Conservation (phyloP, 64 coral and sea anemone species). For the Montipora foliosa region DNA sequence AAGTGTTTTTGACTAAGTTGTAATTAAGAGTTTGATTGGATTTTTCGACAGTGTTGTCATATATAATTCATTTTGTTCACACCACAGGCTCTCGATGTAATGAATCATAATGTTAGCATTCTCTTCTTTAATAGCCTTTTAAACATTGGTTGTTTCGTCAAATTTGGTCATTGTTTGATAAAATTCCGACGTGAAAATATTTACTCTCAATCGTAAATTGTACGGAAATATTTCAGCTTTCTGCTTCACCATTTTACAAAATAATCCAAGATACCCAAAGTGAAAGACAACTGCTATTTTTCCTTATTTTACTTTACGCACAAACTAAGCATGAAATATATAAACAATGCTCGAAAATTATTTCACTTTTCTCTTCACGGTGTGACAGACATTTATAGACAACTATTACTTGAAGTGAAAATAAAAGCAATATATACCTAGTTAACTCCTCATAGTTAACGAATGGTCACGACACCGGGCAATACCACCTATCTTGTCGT, state of each 20-base stretch:
- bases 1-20: not conserved
- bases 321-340: too few species aligned
- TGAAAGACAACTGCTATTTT: too few species aligned
- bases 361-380: too few species aligned
- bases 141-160: slow-evolving; percentile 5
- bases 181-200: not conserved
- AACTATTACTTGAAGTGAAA: too few species aligned
- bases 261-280: not conserved
- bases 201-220: not conserved
- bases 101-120: not conserved
- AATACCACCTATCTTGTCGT: too few species aligned
- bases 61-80: not conserved
- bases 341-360: too few species aligned
- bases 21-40: not conserved
- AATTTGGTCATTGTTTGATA: not conserved
- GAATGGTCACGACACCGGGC: too few species aligned
- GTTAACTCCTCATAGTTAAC: too few species aligned
- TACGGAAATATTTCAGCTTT: not conserved
- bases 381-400: too few species aligned
- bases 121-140: not conserved
- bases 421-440: too few species aligned
- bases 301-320: too few species aligned
- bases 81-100: not conserved
- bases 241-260: not conserved
- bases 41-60: too few species aligned